Evolutionary conservation across 2,113 vertebrate species (phyloP).

Genomic region (Candoia aspera): DNA sequence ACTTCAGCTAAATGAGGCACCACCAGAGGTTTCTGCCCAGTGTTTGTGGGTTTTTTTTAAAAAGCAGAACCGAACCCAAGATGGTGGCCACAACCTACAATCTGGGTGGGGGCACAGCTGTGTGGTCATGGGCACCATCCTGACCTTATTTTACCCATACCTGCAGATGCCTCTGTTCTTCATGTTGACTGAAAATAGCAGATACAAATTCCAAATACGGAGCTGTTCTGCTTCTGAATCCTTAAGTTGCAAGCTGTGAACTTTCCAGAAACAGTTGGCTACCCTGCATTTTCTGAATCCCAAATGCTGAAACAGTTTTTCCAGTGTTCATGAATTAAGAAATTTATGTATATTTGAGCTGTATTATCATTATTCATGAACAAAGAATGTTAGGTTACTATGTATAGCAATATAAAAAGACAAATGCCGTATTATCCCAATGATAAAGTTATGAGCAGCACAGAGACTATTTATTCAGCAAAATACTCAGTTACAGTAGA

Average conservation of each 20-base stretch:
- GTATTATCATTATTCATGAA: not conserved
- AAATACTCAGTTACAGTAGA: not conserved
- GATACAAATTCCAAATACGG: not conserved
- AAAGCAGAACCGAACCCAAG: no score
- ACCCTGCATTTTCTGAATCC: not conserved
- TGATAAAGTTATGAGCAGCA: not conserved
- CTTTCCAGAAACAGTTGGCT: not conserved
- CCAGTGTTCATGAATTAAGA: not conserved
- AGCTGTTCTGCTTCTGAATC: not conserved
- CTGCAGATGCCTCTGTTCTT: not conserved
- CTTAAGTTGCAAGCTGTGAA: not conserved
- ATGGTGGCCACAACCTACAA: no score
- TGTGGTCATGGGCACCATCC: not conserved
- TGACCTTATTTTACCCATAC: not conserved
- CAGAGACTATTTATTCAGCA: not conserved
- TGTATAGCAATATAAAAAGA: slow-evolving; percentile 3
- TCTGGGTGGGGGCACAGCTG: not conserved
- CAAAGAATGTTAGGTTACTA: not conserved
- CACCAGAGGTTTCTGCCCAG: no score
- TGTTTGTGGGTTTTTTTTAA: no score
- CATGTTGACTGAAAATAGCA: not conserved
- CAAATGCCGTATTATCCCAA: not conserved
- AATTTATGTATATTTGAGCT: not conserved
- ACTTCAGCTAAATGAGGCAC: no score
- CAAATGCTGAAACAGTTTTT: not conserved